These are phyloP conservation scores for Mobula birostris DNA, from an alignment of 2,113 vertebrate species.

Conservation along the genomic window DNA sequence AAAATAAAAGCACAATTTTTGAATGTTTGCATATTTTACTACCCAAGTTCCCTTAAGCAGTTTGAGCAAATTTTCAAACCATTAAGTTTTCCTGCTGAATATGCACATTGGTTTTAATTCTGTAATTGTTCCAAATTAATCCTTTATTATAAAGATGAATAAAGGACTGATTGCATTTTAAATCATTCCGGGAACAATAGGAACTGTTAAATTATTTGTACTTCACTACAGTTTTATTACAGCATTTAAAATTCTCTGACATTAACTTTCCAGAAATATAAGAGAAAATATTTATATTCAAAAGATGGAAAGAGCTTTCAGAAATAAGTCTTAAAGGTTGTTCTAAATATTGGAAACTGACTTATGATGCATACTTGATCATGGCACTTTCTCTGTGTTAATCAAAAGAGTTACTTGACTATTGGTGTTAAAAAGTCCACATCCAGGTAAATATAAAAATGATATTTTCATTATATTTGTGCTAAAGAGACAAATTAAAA, in stretches of 20 bases:
- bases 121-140: not conserved
- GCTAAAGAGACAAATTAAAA: not conserved
- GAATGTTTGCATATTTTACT: not conserved
- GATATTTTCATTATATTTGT: not conserved
- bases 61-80: constrained; percentile 12
- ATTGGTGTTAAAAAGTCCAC: not conserved
- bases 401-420: not conserved
- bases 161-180: not conserved
- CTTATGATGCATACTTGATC: not conserved
- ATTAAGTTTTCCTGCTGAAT: not conserved
- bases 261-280: not conserved
- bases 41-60: not conserved
- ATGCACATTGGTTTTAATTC: constrained; percentile 12
- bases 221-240: not conserved
- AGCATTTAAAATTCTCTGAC: constrained; percentile 19
- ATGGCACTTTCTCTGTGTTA: not conserved
- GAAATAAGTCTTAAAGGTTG: not conserved
- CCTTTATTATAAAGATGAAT: not conserved
- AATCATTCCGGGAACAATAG: not conserved
- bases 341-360: not conserved
- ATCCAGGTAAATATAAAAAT: not conserved
- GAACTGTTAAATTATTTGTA: not conserved
- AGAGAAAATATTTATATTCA: constrained; percentile 24
- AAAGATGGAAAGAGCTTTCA: not conserved
- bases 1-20: not conserved